Base-by-base conservation (phyloP, 1,140 invertebrate species). In the Ooceraea biroi region DNA sequence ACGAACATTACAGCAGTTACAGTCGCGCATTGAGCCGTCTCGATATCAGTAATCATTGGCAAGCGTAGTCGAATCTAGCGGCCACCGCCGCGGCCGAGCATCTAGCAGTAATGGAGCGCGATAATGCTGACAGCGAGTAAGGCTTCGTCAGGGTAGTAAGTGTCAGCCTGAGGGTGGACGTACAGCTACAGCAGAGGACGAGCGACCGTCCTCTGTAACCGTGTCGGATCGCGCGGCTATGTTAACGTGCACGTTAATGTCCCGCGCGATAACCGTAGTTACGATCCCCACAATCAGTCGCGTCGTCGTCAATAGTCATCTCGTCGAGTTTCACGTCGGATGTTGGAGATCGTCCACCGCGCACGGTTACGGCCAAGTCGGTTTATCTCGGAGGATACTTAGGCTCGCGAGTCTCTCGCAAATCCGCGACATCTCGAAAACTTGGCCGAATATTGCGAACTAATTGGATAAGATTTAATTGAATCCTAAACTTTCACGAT, bases 121-220 rank as follows among this genome's bases (percentile, higher is more conserved):
- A 80, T 80, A 80, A 80, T 80, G 36, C 66, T 80, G 76, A 80
- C 76, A 71, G 65, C 65, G 44, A 50, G 76, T 80, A 80, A 80
- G 76, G 76, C 76, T 69, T 71, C 76, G 48, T 27, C 44, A 63
- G n/a, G n/a, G 66, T 63, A 72, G 74, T 71, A 57, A 74, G 41
- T 82, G 69, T 74, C 78, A 74, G 17, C 27, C 77, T 74, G 14
- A 25, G 71, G 44, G 46, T 69, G 17, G 57, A 52, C 78, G 44
- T 11, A 5, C 11, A 27, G 41, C 27, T 2, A 7, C 36, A 3
- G 36, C 36, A 7, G 36, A 36, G 36, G 36, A 52, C 19, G 27
- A 48, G 25, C 50, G 22, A 69, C 57, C 44, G 19, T n/a, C n/a
- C n/a, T n/a, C n/a, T n/a, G n/a, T 22, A 14, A 10, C 3, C 25